These are phyloP conservation scores for Tortrix viridana DNA, from an alignment of 2,888 invertebrate genomes.

Conservation along the genomic window DNA sequence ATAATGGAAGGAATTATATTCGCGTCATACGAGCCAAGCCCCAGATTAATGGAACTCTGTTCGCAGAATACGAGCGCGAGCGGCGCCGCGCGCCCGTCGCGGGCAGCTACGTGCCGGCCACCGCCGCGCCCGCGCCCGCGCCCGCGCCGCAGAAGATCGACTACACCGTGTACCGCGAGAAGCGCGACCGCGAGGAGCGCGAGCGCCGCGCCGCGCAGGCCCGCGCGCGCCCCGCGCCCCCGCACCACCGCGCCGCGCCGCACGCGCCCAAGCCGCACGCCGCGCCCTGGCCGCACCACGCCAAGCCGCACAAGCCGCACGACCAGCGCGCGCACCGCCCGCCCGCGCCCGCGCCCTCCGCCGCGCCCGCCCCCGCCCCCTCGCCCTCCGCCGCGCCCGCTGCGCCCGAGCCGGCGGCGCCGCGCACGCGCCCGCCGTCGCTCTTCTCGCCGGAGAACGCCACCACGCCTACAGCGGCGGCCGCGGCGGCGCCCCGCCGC, in stretches of 20 bases:
- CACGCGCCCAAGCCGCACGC: constrained; percentile 57
- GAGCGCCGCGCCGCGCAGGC: constrained; percentile 64
- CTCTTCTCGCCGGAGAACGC: constrained; percentile 87
- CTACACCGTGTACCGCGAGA: constrained; percentile 86
- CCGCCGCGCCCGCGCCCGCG: constrained; percentile 58
- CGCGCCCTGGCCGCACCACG: constrained; percentile 65
- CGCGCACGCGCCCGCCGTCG: constrained; percentile 82
- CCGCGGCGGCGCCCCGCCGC: constrained; percentile 61
- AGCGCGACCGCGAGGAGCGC: constrained; percentile 85
- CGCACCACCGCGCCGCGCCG: constrained; percentile 49
- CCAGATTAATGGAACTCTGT: neutral
- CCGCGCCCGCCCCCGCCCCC: constrained; percentile 50
- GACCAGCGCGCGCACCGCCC: constrained; percentile 62
- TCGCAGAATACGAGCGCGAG: constrained; percentile 75
- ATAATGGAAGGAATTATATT: too few relatives aligned
- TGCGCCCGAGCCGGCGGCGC: constrained; percentile 45
- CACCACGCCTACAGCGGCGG: constrained; percentile 75
- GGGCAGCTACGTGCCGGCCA: constrained; percentile 76
- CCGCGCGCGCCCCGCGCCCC: constrained; percentile 48
- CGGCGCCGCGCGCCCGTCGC: constrained; percentile 70
- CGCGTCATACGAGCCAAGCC: neutral
- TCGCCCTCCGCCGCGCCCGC: constrained; percentile 49
- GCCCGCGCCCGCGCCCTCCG: constrained; percentile 46
- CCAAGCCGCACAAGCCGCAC: constrained; percentile 62
- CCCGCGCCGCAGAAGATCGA: constrained; percentile 81